A percentile compares a stretch with the other conserved stretches of the same genome.
phyloP scores from a whole-genome alignment of 2,888 invertebrate genomes.

The Thecophora atra region DNA sequence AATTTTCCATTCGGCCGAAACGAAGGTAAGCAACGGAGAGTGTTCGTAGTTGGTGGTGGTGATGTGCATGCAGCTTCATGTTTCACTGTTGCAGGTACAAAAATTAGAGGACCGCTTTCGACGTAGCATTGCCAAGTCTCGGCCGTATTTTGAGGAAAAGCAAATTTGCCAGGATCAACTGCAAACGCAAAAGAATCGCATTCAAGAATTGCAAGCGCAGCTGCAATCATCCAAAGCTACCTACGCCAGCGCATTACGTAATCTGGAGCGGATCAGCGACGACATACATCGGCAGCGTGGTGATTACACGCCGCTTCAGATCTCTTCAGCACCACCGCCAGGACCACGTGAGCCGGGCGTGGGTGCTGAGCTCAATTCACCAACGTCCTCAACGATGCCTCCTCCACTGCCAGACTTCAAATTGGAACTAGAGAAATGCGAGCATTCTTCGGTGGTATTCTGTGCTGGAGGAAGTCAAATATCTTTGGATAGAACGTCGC shows the following conservation, averaged over 20 bases:
- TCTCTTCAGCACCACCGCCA: constrained; percentile 56
- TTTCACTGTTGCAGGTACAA: constrained; percentile 69
- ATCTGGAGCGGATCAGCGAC: constrained; percentile 90
- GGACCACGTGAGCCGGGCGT: constrained; percentile 75
- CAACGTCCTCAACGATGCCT: constrained; percentile 56
- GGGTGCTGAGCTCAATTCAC: constrained; percentile 73
- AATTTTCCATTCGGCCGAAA: constrained; percentile 83
- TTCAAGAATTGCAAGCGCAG: constrained; percentile 81
- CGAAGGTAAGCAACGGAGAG: constrained; percentile 69
- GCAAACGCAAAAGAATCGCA: constrained; percentile 84
- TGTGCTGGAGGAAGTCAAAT: constrained; percentile 67
- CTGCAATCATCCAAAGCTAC: constrained; percentile 78
- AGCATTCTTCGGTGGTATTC: constrained; percentile 66
- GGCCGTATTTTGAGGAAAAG: constrained; percentile 92
- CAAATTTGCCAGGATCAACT: constrained; percentile 85
- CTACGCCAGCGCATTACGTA: constrained; percentile 83
- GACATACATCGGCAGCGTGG: constrained; percentile 77
- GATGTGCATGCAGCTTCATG: no score
- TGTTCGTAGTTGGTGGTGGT: no score
- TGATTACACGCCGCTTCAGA: constrained; percentile 48
- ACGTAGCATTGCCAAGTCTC: constrained; percentile 84
- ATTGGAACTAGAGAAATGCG: constrained; percentile 70
- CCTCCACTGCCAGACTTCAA: constrained; percentile 68
- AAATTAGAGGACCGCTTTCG: constrained; percentile 84
- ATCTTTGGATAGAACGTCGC: constrained; percentile 65